Conservation (phyloP, 53 echinoderm and acorn worm species). For the Stichopus horrens region DNA sequence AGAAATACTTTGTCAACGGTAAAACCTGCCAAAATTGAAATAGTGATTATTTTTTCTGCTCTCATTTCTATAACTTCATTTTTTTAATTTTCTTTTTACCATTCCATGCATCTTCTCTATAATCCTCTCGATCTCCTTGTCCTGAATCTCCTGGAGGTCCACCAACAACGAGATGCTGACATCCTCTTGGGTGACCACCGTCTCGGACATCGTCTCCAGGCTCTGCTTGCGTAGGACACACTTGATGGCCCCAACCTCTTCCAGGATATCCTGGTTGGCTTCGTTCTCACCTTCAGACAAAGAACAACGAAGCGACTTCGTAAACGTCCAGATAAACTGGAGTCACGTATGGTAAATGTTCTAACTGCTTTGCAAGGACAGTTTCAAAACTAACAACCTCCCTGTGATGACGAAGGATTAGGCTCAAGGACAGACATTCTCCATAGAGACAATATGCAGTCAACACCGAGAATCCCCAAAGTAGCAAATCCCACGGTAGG, state of each 20-base stretch:
- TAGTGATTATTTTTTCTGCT: neutral
- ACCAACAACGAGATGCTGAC: constrained; percentile 74
- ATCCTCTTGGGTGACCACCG: constrained; percentile 69
- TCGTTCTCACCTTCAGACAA: constrained; percentile 73
- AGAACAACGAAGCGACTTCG: too few relatives aligned
- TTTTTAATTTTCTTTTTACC: constrained; percentile 52
- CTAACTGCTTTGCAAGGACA: too few relatives aligned
- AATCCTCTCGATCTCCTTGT: constrained; percentile 81
- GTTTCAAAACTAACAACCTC: too few relatives aligned
- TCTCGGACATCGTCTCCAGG: constrained; percentile 40
- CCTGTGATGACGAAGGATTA: too few relatives aligned
- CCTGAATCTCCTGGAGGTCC: constrained; percentile 90
- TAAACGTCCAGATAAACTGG: too few relatives aligned
- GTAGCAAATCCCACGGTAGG: too few relatives aligned
- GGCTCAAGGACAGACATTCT: neutral
- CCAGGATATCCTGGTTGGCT: constrained; percentile 72
- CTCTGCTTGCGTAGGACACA: constrained; percentile 68
- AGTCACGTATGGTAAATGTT: too few relatives aligned
- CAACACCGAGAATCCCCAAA: too few relatives aligned
- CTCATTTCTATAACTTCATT: neutral
- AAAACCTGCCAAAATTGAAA: too few relatives aligned
- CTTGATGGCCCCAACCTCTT: constrained; percentile 97
- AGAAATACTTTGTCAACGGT: neutral
- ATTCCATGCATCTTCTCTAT: constrained; percentile 70
- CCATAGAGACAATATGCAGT: too few relatives aligned